Conservation (phyloP, 2,888 invertebrate genomes). For the Timandra comae region DNA sequence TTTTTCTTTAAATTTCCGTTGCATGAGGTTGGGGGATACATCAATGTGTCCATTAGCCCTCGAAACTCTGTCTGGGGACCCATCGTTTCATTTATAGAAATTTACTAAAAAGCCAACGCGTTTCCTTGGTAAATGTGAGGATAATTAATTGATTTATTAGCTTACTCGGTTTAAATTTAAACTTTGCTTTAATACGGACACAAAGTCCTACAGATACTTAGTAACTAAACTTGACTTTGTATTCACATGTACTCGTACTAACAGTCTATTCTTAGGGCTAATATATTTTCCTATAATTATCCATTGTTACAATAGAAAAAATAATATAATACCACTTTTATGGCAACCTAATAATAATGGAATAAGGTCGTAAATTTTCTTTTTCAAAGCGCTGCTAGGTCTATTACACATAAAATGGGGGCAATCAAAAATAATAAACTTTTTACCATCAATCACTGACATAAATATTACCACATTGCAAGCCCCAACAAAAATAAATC, state of each 20-base stretch:
- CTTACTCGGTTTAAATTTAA: conserved; percentile 1
- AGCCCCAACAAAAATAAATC: conserved; percentile 46
- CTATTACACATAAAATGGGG: too few relatives aligned
- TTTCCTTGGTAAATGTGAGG: conserved; percentile 12
- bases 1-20: conserved; percentile 22
- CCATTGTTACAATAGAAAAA: too few relatives aligned
- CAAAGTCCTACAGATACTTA: too few relatives aligned
- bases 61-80: conserved; percentile 36
- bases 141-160: conserved; percentile 29
- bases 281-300: too few relatives aligned
- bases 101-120: conserved; percentile 36
- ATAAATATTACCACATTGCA: conserved; percentile 44
- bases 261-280: too few relatives aligned
- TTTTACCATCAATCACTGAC: conserved; percentile 14
- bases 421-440: conserved; percentile 12
- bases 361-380: too few relatives aligned
- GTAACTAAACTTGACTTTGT: too few relatives aligned
- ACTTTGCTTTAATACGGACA: too few relatives aligned
- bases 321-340: too few relatives aligned
- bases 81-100: conserved; percentile 66
- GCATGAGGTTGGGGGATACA: conserved; percentile 40
- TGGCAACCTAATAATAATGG: too few relatives aligned
- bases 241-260: too few relatives aligned
- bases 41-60: conserved; percentile 62
- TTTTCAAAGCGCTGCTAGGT: too few relatives aligned